Evolutionary conservation across 1,140 invertebrate species (phyloP).

Genomic region (Zaprionus vittiger): DNA sequence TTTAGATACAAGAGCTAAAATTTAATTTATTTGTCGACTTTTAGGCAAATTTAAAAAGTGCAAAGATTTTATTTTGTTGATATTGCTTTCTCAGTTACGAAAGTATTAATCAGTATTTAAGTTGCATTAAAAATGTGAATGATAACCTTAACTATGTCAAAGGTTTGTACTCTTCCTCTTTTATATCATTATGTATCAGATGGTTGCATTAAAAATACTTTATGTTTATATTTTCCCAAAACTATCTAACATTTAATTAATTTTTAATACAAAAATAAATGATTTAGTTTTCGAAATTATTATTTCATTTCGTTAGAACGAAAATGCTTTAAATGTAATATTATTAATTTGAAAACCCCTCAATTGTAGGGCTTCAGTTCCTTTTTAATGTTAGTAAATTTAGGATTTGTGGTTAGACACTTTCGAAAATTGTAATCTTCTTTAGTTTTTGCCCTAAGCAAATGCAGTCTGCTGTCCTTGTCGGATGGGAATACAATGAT

Average conservation of each 20-base stretch:
- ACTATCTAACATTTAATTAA: not conserved
- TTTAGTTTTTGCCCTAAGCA: conserved; percentile 36
- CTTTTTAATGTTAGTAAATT: conserved; percentile 49
- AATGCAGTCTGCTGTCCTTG: conserved; percentile 67
- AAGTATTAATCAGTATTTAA: too few species aligned
- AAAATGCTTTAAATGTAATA: not conserved
- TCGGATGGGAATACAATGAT: conserved; percentile 61
- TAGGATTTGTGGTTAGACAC: conserved; percentile 57
- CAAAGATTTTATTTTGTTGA: too few species aligned
- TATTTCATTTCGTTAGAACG: not conserved
- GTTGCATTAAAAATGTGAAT: too few species aligned
- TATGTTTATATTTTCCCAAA: not conserved
- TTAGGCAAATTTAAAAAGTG: too few species aligned
- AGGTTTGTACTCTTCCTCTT: too few species aligned
- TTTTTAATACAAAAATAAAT: not conserved
- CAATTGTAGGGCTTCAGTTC: conserved; percentile 63
- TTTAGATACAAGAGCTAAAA: too few species aligned
- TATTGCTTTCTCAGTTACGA: too few species aligned
- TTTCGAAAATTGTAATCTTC: conserved; percentile 45
- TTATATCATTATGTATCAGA: too few species aligned
- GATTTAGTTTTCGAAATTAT: not conserved
- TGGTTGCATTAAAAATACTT: too few species aligned
- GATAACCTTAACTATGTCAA: too few species aligned
- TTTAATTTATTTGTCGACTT: too few species aligned
- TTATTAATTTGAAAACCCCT: conserved; percentile 57